Base-by-base conservation (phyloP, 2,797 vertebrate genomes). In the Notolabrus celidotus region DNA sequence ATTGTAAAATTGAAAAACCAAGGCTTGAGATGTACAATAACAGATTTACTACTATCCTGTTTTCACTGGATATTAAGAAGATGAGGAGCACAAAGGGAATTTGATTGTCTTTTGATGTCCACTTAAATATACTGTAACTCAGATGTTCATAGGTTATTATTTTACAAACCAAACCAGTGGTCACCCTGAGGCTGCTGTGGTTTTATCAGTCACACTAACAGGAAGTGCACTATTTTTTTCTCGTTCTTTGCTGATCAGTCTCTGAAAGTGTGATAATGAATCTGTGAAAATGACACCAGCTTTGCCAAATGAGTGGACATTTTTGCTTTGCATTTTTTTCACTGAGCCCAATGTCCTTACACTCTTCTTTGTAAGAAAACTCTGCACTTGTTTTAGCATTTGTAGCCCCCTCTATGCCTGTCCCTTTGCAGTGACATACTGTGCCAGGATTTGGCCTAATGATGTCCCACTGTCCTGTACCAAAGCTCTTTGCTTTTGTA, bases 41-140 rank as follows among this genome's bases (percentile, higher is more conserved):
- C 62, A 27, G 75, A 53, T 68, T 52, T 43, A 78, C 84, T 83
- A 85, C 86, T 88, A 8, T 51, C 56, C 55, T 64, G 54, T 66
- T 78, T 70, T 84, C 10, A 85, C 76, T 83, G 86, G 67, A 82
- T 36, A 42, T n/a, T 64, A 53, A 47, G 23, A 71, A 68, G 16
- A 50, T n/a, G 47, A 42, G 33, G 46, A 72, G 46, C 17, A 43
- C 77, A 75, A 83, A 80, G 16, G 29, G 31, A 69, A 65, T 78
- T 49, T 39, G 19, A 65, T 25, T n/a, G n/a, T 54, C 33, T 57
- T 61, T 57, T 46, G 6, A 29, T 51, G 25, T 51, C 49, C 50
- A 2, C 36, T 27, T 42, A 38, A 23, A 33, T 39, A 45, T 9
- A 50, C 38, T 53, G 31, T 19, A 50, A 31, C n/a, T 36, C 23